Conservation (phyloP, 2,113 vertebrate genomes). For the Tautogolabrus adspersus region DNA sequence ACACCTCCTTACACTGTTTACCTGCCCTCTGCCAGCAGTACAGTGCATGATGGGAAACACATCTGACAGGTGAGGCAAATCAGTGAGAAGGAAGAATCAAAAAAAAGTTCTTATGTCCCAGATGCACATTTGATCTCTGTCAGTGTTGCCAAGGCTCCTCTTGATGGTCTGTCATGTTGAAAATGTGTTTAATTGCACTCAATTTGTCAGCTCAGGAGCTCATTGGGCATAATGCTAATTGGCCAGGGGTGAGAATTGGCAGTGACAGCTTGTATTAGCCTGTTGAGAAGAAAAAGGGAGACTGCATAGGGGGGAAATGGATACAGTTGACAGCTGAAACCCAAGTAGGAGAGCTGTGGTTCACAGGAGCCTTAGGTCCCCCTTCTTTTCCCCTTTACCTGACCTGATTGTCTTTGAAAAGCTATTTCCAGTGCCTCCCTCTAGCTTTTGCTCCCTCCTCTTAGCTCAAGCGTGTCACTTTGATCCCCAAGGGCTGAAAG, state of each 20-base stretch:
- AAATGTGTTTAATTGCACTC: conserved; percentile 55
- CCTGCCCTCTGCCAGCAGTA: conserved; percentile 49
- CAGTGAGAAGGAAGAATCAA: conserved; percentile 31
- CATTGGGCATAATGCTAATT: conserved; percentile 43
- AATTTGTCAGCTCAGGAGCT: conserved; percentile 48
- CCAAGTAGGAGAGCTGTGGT: conserved; percentile 56
- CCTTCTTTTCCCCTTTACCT: conserved; percentile 44
- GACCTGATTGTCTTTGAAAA: conserved; percentile 60
- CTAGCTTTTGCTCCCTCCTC: conserved; percentile 37
- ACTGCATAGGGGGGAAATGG: conserved; percentile 26
- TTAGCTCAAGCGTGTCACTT: conserved; percentile 40
- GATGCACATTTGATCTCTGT: conserved; percentile 35
- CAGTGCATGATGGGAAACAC: conserved; percentile 51
- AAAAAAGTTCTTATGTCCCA: conserved; percentile 11
- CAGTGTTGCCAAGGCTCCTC: conserved; percentile 1
- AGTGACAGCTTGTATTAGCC: conserved; percentile 43
- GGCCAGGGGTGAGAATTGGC: conserved; percentile 31
- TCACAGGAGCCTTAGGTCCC: conserved; percentile 44
- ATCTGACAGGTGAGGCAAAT: conserved; percentile 54
- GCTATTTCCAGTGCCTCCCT: conserved; percentile 62
- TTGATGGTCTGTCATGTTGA: conserved; percentile 37
- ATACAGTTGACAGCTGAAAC: conserved; percentile 55
- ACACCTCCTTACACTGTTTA: conserved; percentile 41
- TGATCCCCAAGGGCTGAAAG: conserved; percentile 50
- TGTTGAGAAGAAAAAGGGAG: conserved; percentile 30